Evolutionary conservation across 1,140 invertebrate species (phyloP), one percentile per base, ranked within the genome.

Genomic region (Zaprionus capensis): DNA sequence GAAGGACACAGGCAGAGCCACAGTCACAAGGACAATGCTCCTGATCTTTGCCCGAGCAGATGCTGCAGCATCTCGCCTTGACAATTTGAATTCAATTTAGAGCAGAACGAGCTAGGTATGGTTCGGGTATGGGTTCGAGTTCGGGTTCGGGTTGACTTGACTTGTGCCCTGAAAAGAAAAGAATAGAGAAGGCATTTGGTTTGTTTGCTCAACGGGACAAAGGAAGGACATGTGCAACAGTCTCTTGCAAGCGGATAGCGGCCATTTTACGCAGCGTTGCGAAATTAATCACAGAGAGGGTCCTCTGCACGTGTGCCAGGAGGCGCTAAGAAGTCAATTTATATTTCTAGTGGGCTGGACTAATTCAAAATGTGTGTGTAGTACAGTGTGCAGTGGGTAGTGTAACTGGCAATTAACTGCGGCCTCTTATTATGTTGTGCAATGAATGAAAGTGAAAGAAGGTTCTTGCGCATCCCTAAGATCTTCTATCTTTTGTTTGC

Each of bases 51-150:
- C 49, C 70, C 78, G 74, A 80, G 91, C 91, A 92, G 91, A 92
- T 92, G 91, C 86, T 63, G 68, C 86, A 82, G 87, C 79, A 78
- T 77, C 91, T 46, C 41, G 41, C 41, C 44, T 61, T 71, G 69
- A 55, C 76, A 72, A 91, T 91, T 91, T 91, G 84, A 91, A 91
- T 91, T 85, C 81, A 81, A 91, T 91, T 91, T 90, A 90, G 88
- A 90, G 88, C 82, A 88, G 67, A 59, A 74, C 7, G 36, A 14
- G 14, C 12, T 17, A 6, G 41, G 41, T 46, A 46, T 17, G 41
- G 41, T 46, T 46, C n/a, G 41, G n/a, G n/a, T 46, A 46, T 28
- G 31, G 31, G 31, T 61, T 34, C 28, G 62, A 12, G 26, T 14
- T 46, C 31, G 22, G 36, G 46, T 46, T 38, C 17, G 81, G 81